Conservation (phyloP, 2,113 vertebrate species). For the Psophia crepitans region DNA sequence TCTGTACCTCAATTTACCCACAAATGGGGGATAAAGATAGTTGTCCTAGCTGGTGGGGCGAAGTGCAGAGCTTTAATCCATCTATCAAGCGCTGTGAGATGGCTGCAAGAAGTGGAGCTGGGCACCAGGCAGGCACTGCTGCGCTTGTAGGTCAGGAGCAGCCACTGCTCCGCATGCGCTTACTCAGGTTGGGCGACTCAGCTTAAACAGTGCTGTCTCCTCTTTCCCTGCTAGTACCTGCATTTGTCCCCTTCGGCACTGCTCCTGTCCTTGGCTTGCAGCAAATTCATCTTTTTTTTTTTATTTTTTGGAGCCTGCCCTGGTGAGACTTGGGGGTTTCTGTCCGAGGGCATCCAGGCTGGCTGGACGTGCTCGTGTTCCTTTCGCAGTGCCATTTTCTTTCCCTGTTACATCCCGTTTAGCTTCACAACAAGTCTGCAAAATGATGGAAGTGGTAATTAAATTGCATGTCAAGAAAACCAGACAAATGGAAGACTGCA, state of each 20-base stretch:
- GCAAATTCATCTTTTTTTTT: fast-evolving
- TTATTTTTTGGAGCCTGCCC: neutral
- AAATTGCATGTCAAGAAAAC: neutral
- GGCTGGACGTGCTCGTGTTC: neutral
- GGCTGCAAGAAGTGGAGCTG: neutral
- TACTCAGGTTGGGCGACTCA: neutral
- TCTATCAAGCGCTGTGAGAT: fast-evolving
- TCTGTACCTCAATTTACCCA: neutral
- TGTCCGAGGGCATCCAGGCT: neutral
- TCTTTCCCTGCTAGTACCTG: neutral
- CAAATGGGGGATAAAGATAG: neutral
- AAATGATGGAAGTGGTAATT: neutral
- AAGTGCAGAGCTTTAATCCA: neutral
- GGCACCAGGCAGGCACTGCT: neutral
- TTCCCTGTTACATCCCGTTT: neutral
- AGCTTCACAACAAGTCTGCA: neutral
- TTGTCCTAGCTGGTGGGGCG: neutral
- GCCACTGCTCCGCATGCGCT: neutral
- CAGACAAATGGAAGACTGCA: neutral
- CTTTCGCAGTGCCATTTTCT: neutral
- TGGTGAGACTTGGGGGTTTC: neutral
- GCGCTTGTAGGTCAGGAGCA: neutral
- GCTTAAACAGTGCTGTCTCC: neutral
- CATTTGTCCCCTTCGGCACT: neutral
- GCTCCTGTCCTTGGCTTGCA: neutral